Percentiles rank a stretch among this genome's conserved stretches.
phyloP scores from a whole-genome alignment of 2,797 vertebrate species.

The Pitangus sulphuratus region DNA sequence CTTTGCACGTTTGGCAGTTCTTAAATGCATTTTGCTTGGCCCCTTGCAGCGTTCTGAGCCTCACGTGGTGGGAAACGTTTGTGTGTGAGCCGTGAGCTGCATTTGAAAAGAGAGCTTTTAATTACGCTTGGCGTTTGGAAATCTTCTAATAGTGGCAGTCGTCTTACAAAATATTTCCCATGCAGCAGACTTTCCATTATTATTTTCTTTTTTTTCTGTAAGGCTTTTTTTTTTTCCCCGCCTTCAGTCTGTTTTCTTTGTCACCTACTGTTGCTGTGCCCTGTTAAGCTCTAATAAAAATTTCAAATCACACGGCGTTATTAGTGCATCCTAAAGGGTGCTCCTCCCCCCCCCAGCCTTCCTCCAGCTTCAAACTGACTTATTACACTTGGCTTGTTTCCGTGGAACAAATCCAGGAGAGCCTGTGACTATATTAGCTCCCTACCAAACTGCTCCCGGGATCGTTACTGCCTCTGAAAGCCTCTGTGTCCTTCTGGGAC shows the following conservation, averaged over 20 bases:
- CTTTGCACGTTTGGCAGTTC: slow-evolving; percentile 62
- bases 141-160: slow-evolving; percentile 48
- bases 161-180: slow-evolving; percentile 62
- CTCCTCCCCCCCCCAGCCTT: slow-evolving; percentile 34
- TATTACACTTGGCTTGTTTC: slow-evolving; percentile 59
- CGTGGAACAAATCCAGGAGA: slow-evolving; percentile 15
- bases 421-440: slow-evolving; percentile 15
- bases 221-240: neutral
- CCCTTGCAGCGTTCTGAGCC: slow-evolving; percentile 58
- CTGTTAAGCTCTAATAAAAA: slow-evolving; percentile 60
- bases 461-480: slow-evolving; percentile 14
- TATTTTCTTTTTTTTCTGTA: neutral
- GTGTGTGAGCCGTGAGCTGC: slow-evolving; percentile 55
- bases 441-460: neutral
- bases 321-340: slow-evolving; percentile 39
- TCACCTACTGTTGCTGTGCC: slow-evolving; percentile 47
- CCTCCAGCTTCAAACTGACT: slow-evolving; percentile 41
- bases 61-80: slow-evolving; percentile 54
- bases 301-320: slow-evolving; percentile 42
- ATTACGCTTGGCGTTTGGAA: slow-evolving; percentile 56
- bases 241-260: slow-evolving; percentile 57
- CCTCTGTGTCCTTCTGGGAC: slow-evolving; percentile 4
- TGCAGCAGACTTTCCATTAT: slow-evolving; percentile 34
- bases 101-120: slow-evolving; percentile 69
- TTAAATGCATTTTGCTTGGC: slow-evolving; percentile 56